phyloP scores from a whole-genome alignment of 2,888 invertebrate genomes.

The Lepeophtheirus nordmannii region DNA sequence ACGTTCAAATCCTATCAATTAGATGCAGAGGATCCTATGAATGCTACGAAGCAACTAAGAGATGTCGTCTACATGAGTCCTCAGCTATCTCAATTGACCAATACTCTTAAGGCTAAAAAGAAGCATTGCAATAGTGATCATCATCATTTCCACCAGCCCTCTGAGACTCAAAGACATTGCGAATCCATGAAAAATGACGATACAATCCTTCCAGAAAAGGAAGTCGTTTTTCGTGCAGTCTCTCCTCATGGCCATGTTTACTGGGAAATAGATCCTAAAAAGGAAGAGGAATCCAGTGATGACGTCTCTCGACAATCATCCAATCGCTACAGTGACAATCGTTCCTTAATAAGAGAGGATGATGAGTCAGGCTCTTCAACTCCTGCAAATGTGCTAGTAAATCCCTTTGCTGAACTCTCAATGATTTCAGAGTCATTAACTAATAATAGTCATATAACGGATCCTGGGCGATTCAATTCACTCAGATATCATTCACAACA shows the following conservation, averaged over 20 bases:
- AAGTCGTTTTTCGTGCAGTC: slow-evolving; percentile 22
- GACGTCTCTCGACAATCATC: slow-evolving; percentile 18
- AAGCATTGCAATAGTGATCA: slow-evolving; percentile 3
- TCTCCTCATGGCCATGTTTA: slow-evolving; percentile 24
- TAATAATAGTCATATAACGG: not conserved
- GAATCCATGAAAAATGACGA: slow-evolving; percentile 10
- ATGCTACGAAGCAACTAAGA: slow-evolving; percentile 11
- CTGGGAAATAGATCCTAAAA: slow-evolving; percentile 24
- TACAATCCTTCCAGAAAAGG: slow-evolving; percentile 12
- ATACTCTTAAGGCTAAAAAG: slow-evolving; percentile 19
- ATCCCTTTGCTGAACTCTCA: slow-evolving; percentile 20
- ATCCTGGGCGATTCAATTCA: not conserved
- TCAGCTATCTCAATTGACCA: slow-evolving; percentile 18
- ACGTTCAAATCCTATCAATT: slow-evolving; percentile 30
- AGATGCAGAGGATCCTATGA: slow-evolving; percentile 5
- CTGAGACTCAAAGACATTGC: not conserved
- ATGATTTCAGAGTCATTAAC: slow-evolving; percentile 11
- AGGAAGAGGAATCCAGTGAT: not conserved
- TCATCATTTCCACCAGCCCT: not conserved
- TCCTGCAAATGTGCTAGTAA: slow-evolving; percentile 5
- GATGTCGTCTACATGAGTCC: slow-evolving; percentile 21
- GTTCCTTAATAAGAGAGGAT: slow-evolving; percentile 4
- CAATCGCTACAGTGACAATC: slow-evolving; percentile 23
- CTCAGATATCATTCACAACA: not conserved
- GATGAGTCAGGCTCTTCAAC: not conserved